Evolutionary conservation across 2,797 vertebrate genomes (phyloP).

Genomic region (Megalops cyprinoides): DNA sequence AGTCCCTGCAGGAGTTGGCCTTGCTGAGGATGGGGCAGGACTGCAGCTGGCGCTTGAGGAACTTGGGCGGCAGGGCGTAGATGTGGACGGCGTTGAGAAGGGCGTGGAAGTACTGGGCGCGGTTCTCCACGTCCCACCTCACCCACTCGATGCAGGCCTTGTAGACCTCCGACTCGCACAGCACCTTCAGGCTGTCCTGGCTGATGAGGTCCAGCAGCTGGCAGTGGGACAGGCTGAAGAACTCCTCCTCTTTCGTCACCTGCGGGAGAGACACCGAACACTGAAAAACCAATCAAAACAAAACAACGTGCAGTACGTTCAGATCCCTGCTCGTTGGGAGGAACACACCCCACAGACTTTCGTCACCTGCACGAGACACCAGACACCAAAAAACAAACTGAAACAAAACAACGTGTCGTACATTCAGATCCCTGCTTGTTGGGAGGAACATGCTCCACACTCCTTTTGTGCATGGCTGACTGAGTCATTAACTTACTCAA

Average conservation of each 20-base stretch:
- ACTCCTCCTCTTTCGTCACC: constrained; percentile 85
- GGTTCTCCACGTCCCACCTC: constrained; percentile 74
- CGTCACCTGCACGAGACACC: too few species aligned
- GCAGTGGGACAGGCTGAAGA: constrained; percentile 82
- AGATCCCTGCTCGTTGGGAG: too few species aligned
- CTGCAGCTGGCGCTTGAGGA: constrained; percentile 80
- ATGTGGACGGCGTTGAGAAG: constrained; percentile 82
- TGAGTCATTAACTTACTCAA: too few species aligned
- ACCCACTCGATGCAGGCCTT: constrained; percentile 85
- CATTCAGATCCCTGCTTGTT: too few species aligned
- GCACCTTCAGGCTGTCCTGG: constrained; percentile 82
- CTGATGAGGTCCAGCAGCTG: constrained; percentile 83
- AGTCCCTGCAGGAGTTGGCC: constrained; percentile 81
- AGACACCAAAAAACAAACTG: too few species aligned
- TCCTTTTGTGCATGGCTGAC: too few species aligned
- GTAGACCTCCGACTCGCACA: constrained; percentile 84
- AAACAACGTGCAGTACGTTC: too few species aligned
- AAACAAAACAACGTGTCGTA: too few species aligned
- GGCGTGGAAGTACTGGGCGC: constrained; percentile 80
- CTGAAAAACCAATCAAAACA: too few species aligned
- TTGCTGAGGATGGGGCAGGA: constrained; percentile 83
- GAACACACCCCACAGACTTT: too few species aligned
- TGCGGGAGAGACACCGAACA: constrained; percentile 48
- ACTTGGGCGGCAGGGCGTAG: constrained; percentile 81
- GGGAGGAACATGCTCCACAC: too few species aligned